Conservation (phyloP, 2,113 vertebrate species). For the Fregetta grallaria region DNA sequence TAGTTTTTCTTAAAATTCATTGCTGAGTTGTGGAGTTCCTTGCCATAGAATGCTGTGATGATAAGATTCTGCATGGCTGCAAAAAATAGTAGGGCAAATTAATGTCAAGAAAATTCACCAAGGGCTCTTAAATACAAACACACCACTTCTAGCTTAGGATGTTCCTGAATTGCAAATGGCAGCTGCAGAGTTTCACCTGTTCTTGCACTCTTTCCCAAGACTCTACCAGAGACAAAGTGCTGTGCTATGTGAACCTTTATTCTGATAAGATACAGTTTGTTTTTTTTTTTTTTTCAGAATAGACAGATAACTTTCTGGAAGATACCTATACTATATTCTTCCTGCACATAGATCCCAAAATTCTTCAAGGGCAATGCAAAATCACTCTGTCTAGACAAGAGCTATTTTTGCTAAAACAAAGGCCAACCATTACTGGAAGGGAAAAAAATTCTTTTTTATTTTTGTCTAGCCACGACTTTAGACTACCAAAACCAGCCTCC, state of each 20-base stretch:
- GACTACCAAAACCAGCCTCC: not conserved
- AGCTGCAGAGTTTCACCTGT: not conserved
- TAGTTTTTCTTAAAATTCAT: not conserved
- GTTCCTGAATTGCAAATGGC: not conserved
- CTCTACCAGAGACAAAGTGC: not conserved
- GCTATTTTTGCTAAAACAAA: not conserved
- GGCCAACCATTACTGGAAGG: not conserved
- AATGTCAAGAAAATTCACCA: not conserved
- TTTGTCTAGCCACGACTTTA: not conserved
- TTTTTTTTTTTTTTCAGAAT: not conserved
- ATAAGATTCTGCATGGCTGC: not conserved
- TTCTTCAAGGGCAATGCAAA: not conserved
- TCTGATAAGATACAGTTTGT: not conserved
- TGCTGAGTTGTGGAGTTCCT: no score
- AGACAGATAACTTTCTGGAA: not conserved
- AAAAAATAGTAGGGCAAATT: not conserved
- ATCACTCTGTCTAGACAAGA: not conserved
- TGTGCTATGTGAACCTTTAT: not conserved
- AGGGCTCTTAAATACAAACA: not conserved
- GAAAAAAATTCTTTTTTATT: no score
- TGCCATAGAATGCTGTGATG: no score
- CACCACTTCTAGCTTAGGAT: not conserved
- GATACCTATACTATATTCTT: not conserved
- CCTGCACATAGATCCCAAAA: not conserved
- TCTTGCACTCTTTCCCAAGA: not conserved